Conservation (phyloP, 30 jellyfish, hydroid and myxozoan genomes). For the Hydractinia echinata region DNA sequence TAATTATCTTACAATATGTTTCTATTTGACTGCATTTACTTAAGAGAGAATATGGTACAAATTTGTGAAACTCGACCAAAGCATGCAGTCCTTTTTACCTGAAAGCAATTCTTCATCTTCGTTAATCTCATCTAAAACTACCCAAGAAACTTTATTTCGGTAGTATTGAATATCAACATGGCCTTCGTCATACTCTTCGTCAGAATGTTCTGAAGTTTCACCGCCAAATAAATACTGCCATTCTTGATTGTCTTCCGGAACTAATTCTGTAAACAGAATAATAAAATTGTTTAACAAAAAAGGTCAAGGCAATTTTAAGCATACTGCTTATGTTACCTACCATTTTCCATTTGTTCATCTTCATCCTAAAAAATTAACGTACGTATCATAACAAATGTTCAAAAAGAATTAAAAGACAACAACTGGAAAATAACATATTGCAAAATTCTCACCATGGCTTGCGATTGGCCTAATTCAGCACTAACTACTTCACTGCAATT, state of each 20-base stretch:
- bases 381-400: neutral
- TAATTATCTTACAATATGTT: too few relatives aligned
- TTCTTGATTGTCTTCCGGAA: neutral
- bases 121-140: slow-evolving; percentile 61
- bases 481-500: neutral
- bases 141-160: slow-evolving; percentile 73
- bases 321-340: neutral
- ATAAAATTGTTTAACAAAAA: too few relatives aligned
- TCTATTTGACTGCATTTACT: too few relatives aligned
- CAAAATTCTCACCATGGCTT: neutral
- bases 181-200: slow-evolving; percentile 50
- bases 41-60: too few relatives aligned
- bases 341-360: neutral
- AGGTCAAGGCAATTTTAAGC: neutral
- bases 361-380: neutral
- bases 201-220: slow-evolving; percentile 5
- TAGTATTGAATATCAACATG: slow-evolving; percentile 56
- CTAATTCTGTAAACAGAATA: neutral
- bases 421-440: neutral
- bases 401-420: neutral
- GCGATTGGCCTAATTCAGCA: neutral
- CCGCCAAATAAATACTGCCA: neutral
- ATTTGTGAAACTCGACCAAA: too few relatives aligned
- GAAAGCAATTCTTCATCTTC: slow-evolving; percentile 17
- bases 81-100: neutral